A percentile compares a stretch with the other conserved stretches of the same genome.
Evolutionary conservation across 2,113 vertebrate species (phyloP).

Genomic region (Trogon melanurus): DNA sequence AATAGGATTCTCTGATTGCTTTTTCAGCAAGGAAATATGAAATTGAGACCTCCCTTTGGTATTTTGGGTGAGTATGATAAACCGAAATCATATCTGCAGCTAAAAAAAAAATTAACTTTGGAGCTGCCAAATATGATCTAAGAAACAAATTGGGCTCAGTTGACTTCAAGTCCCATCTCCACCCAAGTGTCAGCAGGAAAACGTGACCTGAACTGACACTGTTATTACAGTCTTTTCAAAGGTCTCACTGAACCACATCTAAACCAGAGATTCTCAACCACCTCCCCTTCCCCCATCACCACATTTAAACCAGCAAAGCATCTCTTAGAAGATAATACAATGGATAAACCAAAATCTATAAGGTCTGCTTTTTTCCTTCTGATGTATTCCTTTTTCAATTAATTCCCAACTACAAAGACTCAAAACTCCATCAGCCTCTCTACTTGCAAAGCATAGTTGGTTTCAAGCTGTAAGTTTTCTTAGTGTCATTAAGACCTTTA

Average conservation of each 20-base stretch:
- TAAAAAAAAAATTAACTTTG: constrained; percentile 47
- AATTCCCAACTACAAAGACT: constrained; percentile 42
- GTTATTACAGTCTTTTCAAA: neutral
- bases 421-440: neutral
- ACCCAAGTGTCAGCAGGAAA: constrained; percentile 9
- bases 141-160: constrained; percentile 1
- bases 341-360: neutral
- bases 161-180: constrained; percentile 42
- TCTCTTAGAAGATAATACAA: neutral
- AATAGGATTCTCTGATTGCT: constrained; percentile 3
- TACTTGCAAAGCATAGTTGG: neutral
- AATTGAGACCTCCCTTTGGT: constrained; percentile 41
- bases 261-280: constrained; percentile 3
- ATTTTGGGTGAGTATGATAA: constrained; percentile 34
- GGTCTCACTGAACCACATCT: neutral
- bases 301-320: constrained; percentile 1
- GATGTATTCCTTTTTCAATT: neutral
- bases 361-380: neutral
- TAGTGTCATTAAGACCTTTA: constrained; percentile 10
- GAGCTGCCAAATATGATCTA: constrained; percentile 29
- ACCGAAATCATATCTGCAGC: constrained; percentile 63
- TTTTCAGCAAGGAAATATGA: constrained; percentile 24
- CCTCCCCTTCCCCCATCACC: neutral
- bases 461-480: constrained; percentile 10
- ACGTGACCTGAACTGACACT: constrained; percentile 16